Base-by-base conservation (phyloP, 2,797 vertebrate genomes). In the Eupleurogrammus muticus region DNA sequence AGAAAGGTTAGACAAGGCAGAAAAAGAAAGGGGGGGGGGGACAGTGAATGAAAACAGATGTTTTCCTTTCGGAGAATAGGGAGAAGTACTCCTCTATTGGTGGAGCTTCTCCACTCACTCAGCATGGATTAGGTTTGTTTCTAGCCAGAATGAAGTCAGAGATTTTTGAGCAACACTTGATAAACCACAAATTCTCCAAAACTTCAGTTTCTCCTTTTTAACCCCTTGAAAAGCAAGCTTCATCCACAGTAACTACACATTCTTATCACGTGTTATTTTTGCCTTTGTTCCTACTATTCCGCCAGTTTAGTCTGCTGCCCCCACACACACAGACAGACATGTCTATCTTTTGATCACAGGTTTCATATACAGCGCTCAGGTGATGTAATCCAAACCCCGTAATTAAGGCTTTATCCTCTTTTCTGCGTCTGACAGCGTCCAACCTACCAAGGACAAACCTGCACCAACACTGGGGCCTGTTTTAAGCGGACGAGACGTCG, bases 291-390 rank as follows among this genome's bases (percentile, higher is more conserved):
- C 35, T 44, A 24, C 50, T 62, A 9, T 57, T 36, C 58, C 11
- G 50, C 36, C 66, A 51, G 54, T 73, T 83, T 67, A 24, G 28
- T 76, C 58, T 67, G 72, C 70, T 67, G 79, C 70, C 72, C 69
- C 55, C 58, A n/a, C 3, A 36, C 35, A 36, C 7, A 36, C 35
- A 36, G 3, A 36, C 35, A 36, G 35, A 36, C 35, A 14, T 0
- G 67, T 83, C 75, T 83, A 54, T 65, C 61, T 77, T 48, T 65
- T 86, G 82, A 91, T 90, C 86, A 86, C 69, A 82, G 89, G 90
- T 72, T 80, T 75, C 69, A 57, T 48, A 32, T 24, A 34, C 65
- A 48, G 61, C 69, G 21, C 49, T 35, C 53, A 78, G 69, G 80
- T 90, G 86, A 93, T 66, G 83, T 80, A 65, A 91, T 56, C 69